These are phyloP conservation scores for Chrysochloris asiatica DNA, from an alignment of 2,113 vertebrate species.

Conservation along the genomic window DNA sequence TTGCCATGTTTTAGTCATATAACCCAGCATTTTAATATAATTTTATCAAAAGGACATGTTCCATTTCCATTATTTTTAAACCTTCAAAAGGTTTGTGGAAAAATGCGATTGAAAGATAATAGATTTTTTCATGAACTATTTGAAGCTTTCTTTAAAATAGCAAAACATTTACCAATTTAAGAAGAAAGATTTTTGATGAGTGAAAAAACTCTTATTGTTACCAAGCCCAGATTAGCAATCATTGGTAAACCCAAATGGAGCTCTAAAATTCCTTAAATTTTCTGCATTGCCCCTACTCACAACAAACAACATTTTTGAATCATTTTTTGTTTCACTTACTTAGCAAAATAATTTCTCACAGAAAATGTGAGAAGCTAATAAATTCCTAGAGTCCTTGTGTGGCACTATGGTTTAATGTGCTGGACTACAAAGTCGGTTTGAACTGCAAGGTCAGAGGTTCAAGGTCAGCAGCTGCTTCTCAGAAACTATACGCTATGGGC, in stretches of 20 bases:
- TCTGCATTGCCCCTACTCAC: background rate
- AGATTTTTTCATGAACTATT: too few species aligned
- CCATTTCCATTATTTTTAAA: background rate
- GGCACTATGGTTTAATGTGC: too few species aligned
- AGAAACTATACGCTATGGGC: too few species aligned
- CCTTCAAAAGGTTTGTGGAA: background rate
- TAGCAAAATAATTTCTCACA: slow-evolving; percentile 34
- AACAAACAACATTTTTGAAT: background rate
- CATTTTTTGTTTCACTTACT: slow-evolving; percentile 1
- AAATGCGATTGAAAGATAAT: too few species aligned
- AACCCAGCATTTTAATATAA: background rate
- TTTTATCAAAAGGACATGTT: background rate
- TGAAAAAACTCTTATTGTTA: background rate
- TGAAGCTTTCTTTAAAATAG: background rate
- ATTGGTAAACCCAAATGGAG: background rate
- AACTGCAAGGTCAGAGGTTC: too few species aligned
- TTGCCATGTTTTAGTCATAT: slow-evolving; percentile 22
- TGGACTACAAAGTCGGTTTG: too few species aligned
- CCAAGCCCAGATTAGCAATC: background rate
- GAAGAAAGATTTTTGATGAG: slow-evolving; percentile 3
- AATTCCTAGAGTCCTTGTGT: too few species aligned
- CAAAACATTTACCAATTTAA: background rate
- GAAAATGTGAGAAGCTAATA: background rate
- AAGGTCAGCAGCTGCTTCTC: too few species aligned
- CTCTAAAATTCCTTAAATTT: too few species aligned